Conservation (phyloP, 2,888 invertebrate genomes). For the Drosophila longiperda region DNA sequence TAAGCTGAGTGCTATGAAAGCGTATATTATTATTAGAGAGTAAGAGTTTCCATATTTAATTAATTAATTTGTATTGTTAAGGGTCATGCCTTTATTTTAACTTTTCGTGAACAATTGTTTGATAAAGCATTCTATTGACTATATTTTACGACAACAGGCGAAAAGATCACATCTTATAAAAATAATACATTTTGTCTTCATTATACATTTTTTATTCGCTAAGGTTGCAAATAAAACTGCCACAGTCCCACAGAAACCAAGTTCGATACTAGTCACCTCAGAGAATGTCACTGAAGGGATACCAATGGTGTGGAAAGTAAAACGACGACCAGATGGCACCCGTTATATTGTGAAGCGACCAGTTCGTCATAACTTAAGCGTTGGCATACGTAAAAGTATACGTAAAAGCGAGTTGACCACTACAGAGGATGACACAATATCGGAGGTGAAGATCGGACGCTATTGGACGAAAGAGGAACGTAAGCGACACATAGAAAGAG, state of each 20-base stretch:
- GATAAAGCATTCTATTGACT: background rate
- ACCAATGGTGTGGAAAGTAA: slow-evolving; percentile 91
- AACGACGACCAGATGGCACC: slow-evolving; percentile 90
- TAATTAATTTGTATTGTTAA: background rate
- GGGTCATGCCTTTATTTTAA: background rate
- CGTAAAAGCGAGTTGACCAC: slow-evolving; percentile 86
- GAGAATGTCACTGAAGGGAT: slow-evolving; percentile 47
- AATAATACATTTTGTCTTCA: background rate
- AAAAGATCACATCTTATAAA: background rate
- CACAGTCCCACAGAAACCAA: slow-evolving; percentile 31
- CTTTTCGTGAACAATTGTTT: background rate
- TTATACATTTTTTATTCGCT: background rate
- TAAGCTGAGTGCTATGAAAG: background rate
- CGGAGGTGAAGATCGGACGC: slow-evolving; percentile 90
- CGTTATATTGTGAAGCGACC: slow-evolving; percentile 91
- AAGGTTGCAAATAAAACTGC: slow-evolving; percentile 63
- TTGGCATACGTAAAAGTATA: slow-evolving; percentile 87
- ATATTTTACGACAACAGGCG: background rate
- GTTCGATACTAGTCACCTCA: slow-evolving; percentile 48
- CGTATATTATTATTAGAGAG: background rate
- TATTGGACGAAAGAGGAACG: slow-evolving; percentile 92
- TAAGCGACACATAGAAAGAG: slow-evolving; percentile 90
- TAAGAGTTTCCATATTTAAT: too few species aligned
- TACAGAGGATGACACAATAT: slow-evolving; percentile 92
- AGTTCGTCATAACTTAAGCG: slow-evolving; percentile 88